Percentiles rank a stretch among this genome's conserved stretches.
phyloP scores from a whole-genome alignment of 2,888 invertebrate species.

The Xylophagus ater region DNA sequence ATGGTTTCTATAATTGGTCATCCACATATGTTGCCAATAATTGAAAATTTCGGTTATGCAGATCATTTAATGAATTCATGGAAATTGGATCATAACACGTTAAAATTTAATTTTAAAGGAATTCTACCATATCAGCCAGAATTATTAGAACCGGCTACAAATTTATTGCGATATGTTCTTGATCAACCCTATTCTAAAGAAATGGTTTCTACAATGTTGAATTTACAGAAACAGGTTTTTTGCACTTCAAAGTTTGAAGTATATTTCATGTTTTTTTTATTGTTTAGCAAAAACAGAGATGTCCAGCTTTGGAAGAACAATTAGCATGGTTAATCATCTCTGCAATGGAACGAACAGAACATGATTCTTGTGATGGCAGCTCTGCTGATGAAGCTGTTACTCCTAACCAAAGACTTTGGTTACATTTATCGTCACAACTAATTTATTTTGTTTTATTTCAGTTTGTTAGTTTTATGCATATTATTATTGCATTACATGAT shows the following conservation, averaged over 20 bases:
- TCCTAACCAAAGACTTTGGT: slow-evolving; percentile 68
- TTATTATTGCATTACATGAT: slow-evolving; percentile 79
- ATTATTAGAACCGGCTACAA: slow-evolving; percentile 77
- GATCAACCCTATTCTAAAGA: slow-evolving; percentile 93
- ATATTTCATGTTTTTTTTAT: not conserved
- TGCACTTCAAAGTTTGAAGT: not conserved
- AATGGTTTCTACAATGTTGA: slow-evolving; percentile 91
- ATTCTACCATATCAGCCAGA: slow-evolving; percentile 85
- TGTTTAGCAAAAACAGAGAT: slow-evolving; percentile 65
- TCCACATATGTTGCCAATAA: slow-evolving; percentile 83
- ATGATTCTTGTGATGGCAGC: slow-evolving; percentile 43
- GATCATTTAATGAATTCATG: slow-evolving; percentile 86
- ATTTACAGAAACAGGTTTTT: slow-evolving; percentile 80
- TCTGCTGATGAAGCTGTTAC: slow-evolving; percentile 39
- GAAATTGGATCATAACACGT: slow-evolving; percentile 79
- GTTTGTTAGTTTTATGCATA: slow-evolving; percentile 85
- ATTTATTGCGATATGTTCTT: slow-evolving; percentile 75
- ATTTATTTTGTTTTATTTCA: slow-evolving; percentile 93
- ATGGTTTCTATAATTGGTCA: slow-evolving; percentile 91
- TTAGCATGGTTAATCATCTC: slow-evolving; percentile 80
- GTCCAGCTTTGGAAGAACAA: slow-evolving; percentile 84
- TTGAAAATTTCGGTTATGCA: slow-evolving; percentile 84
- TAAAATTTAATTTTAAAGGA: slow-evolving; percentile 50
- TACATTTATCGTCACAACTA: slow-evolving; percentile 85
- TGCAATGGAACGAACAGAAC: slow-evolving; percentile 86